These are phyloP conservation scores for Caenorhabditis latens DNA, from an alignment of 1,140 invertebrate species.

Conservation along the genomic window DNA sequence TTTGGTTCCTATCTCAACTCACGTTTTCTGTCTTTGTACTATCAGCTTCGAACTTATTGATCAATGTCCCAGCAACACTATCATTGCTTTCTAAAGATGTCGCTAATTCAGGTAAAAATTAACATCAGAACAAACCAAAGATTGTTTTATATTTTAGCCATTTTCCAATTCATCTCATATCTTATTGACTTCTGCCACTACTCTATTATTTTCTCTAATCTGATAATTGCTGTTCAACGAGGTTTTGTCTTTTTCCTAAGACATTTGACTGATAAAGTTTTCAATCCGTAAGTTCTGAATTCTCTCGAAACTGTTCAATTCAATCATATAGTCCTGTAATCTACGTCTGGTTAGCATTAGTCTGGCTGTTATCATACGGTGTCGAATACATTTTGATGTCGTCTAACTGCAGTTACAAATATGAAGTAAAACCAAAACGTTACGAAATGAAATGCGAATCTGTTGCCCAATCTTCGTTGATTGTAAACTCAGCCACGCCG, in stretches of 20 bases:
- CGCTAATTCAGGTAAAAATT: background rate
- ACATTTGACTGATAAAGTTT: background rate
- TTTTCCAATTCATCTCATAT: background rate
- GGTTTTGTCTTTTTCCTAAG: background rate
- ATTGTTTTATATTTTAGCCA: background rate
- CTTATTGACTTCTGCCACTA: constrained; percentile 10
- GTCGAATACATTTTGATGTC: background rate
- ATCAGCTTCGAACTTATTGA: background rate
- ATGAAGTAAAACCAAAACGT: background rate
- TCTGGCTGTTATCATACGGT: background rate
- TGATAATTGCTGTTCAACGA: background rate
- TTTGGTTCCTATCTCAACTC: background rate
- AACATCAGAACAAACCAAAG: background rate
- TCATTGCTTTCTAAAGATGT: background rate
- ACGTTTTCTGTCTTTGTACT: background rate
- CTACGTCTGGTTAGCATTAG: background rate
- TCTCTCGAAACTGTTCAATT: background rate
- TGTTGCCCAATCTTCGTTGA: background rate
- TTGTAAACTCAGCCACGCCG: background rate
- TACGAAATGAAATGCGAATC: background rate
- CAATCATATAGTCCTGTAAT: background rate
- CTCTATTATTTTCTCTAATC: background rate
- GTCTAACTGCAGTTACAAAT: background rate
- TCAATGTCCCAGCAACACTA: constrained; percentile 15
- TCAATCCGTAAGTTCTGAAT: background rate